Evolutionary conservation across 2,888 invertebrate genomes (phyloP).

Genomic region (Andricus curvator): DNA sequence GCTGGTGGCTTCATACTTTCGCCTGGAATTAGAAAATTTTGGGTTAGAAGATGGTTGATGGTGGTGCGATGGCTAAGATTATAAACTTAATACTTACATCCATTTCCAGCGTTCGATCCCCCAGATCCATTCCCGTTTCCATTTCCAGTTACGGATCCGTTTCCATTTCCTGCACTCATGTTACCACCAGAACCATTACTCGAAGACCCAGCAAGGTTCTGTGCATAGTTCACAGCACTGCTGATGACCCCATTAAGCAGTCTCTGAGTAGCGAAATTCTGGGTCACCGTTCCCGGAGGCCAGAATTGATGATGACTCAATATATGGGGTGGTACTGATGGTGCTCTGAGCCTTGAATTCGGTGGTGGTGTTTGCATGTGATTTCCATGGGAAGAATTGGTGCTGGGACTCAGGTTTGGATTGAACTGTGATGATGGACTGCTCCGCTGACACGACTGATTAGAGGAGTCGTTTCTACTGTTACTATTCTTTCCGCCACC

Average conservation of each 20-base stretch:
- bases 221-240: conserved; percentile 73
- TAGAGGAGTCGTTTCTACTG: conserved; percentile 60
- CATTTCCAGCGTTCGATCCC: conserved; percentile 56
- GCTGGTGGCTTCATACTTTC: conserved; percentile 77
- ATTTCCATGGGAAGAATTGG: conserved; percentile 60
- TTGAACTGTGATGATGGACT: conserved; percentile 75
- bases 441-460: conserved; percentile 69
- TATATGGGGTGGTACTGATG: conserved; percentile 80
- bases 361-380: conserved; percentile 62
- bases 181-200: conserved; percentile 47
- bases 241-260: conserved; percentile 75
- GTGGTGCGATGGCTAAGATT: neutral
- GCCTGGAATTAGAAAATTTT: conserved; percentile 60
- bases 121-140: conserved; percentile 57
- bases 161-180: conserved; percentile 54
- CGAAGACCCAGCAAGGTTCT: conserved; percentile 62
- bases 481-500: conserved; percentile 64
- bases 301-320: conserved; percentile 79
- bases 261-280: conserved; percentile 75
- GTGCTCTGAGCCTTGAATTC: conserved; percentile 73
- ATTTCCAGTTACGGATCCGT: conserved; percentile 56
- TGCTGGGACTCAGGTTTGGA: conserved; percentile 70
- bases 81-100: conserved; percentile 44
- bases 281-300: conserved; percentile 74
- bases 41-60: neutral